phyloP scores from a whole-genome alignment of 2,888 invertebrate species.

The Watsonalla binaria region DNA sequence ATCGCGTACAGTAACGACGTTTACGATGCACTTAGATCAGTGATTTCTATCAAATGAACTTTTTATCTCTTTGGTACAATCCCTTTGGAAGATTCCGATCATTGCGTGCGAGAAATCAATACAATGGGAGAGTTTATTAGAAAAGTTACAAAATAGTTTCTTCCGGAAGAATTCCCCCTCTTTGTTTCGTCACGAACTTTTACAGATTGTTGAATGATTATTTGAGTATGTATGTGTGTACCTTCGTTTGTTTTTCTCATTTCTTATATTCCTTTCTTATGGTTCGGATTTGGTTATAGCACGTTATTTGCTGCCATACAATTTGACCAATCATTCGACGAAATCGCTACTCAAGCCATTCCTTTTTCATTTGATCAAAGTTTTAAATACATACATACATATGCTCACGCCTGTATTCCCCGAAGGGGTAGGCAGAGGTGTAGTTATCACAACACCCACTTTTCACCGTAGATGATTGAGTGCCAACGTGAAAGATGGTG shows the following conservation, averaged over 20 bases:
- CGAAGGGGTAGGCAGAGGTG: too few relatives aligned
- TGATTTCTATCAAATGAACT: constrained; percentile 24
- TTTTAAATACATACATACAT: too few relatives aligned
- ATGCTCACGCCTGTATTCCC: too few relatives aligned
- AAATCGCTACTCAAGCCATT: too few relatives aligned
- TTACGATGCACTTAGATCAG: constrained; percentile 17
- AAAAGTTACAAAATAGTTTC: constrained; percentile 29
- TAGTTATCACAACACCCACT: too few relatives aligned
- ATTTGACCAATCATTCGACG: too few relatives aligned
- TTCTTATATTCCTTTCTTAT: neutral
- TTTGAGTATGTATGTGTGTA: neutral
- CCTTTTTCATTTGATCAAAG: too few relatives aligned
- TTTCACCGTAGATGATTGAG: too few relatives aligned
- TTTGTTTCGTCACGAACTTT: constrained; percentile 9
- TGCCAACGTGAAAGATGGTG: too few relatives aligned
- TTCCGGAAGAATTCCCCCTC: constrained; percentile 4
- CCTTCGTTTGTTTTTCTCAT: neutral
- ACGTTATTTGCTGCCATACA: neutral
- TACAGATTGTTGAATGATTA: constrained; percentile 4
- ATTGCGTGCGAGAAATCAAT: constrained; percentile 29
- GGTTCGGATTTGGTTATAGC: neutral
- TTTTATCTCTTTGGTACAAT: constrained; percentile 18
- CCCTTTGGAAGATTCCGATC: constrained; percentile 14
- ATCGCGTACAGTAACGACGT: neutral
- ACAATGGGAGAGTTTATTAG: constrained; percentile 28